Evolutionary conservation across 2,113 vertebrate genomes (phyloP).

Genomic region (Phalacrocorax aristotelis): DNA sequence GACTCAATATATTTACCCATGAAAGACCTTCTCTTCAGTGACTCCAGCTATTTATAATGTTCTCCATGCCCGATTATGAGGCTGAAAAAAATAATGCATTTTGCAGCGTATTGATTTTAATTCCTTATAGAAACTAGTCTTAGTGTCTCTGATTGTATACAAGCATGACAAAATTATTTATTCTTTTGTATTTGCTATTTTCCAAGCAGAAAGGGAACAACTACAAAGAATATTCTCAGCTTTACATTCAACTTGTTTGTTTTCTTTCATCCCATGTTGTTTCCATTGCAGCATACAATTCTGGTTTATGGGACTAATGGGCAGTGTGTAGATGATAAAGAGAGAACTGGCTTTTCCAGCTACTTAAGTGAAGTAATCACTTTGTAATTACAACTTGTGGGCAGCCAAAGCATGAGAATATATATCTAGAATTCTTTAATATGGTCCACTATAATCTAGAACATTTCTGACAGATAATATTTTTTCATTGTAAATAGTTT

Average conservation of each 20-base stretch:
- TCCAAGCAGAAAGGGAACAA: not conserved
- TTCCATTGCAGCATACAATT: not conserved
- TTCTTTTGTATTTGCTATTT: not conserved
- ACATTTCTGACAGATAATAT: not conserved
- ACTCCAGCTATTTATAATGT: not conserved
- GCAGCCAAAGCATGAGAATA: not conserved
- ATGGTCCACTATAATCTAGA: not conserved
- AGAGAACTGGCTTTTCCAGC: slow-evolving; percentile 15
- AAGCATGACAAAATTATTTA: not conserved
- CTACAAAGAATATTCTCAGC: not conserved
- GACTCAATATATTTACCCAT: not conserved
- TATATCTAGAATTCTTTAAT: not conserved
- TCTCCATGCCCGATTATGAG: not conserved
- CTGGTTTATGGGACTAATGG: not conserved
- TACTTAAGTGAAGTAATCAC: not conserved
- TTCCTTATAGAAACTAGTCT: not conserved
- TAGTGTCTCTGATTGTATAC: not conserved
- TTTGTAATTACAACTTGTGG: not conserved
- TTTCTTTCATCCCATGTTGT: not conserved
- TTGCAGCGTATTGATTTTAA: not conserved
- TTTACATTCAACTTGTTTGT: not conserved
- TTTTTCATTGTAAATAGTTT: not conserved
- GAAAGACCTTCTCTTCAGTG: not conserved
- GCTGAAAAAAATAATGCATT: not conserved
- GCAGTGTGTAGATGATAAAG: not conserved